Evolutionary conservation across 2,888 invertebrate species (phyloP), one percentile per base, ranked within the genome.

Genomic region (Hartigia nigra): DNA sequence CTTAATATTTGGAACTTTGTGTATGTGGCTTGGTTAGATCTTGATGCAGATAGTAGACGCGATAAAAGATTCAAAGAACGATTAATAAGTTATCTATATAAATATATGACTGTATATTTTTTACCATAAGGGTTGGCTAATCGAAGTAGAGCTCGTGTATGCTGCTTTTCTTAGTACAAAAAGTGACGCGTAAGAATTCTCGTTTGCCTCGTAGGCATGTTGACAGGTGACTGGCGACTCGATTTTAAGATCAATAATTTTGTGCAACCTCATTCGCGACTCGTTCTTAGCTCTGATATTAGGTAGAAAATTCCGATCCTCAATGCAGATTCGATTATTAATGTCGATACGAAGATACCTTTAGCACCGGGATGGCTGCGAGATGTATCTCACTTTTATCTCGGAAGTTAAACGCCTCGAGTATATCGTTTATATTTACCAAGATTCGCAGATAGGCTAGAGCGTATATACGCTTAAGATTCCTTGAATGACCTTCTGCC

Each of bases 391-490:
- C 31, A 72, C 72, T 72, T 72, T 72, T 72, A 72, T 72, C 72
- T 72, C 31, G 72, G 31, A 72, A 72, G 72, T 31, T 5, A 14
- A 31, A 12, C 31, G 72, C 72, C 72, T 31, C 34, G 31, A 31
- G 34, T 23, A 11, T 72, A 72, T 72, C 72, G n/a, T 72, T 72
- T 31, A 72, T 72, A 72, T 55, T 55, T 55, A 34, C 72, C 31
- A 3, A 72, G 72, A 72, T 72, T 72, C 72, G 32, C 34, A 72
- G 72, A 72, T 72, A 72, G 72, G 72, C 72, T 32, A 31, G 70
- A 31, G 72, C 12, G 72, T 9, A 14, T 32, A 72, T 72, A 34
- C 23, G 32, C 31, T 34, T 72, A 72, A 72, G 72, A 72, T 32
- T 72, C 14, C 14, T 72, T 31, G 32, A 12, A 34, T 34, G 72